Conservation (phyloP, 1,140 invertebrate genomes). For the Oreohelix idahoensis region DNA sequence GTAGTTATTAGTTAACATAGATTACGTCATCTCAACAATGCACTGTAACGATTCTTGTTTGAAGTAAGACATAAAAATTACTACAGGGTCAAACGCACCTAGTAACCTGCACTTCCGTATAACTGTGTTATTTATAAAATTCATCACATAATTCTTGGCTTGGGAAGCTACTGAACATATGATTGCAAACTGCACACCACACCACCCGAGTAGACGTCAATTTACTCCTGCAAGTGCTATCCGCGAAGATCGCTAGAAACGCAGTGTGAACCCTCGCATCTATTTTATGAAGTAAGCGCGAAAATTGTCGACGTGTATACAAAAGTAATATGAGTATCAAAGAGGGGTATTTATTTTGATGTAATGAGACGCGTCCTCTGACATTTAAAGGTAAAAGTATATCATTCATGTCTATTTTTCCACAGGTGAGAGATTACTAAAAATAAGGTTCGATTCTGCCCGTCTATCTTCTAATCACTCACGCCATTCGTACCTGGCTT, state of each 20-base stretch:
- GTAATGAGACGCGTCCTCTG: background rate
- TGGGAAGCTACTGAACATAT: too few relatives aligned
- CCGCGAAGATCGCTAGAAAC: background rate
- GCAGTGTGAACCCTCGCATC: background rate
- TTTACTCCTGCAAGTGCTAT: background rate
- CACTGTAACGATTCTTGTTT: too few relatives aligned
- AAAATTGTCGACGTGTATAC: background rate
- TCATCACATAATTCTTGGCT: too few relatives aligned
- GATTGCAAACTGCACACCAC: background rate
- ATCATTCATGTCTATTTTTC: background rate
- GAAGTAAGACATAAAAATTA: too few relatives aligned
- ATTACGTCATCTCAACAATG: too few relatives aligned
- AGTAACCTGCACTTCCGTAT: too few relatives aligned
- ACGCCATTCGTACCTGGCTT: too few relatives aligned
- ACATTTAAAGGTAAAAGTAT: background rate
- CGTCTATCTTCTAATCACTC: too few relatives aligned
- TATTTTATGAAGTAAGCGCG: background rate
- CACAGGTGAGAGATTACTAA: background rate
- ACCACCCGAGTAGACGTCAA: background rate
- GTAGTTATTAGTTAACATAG: too few relatives aligned
- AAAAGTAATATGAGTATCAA: background rate
- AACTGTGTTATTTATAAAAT: too few relatives aligned
- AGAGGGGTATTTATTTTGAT: background rate
- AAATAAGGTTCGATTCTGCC: too few relatives aligned
- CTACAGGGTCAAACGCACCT: too few relatives aligned